Evolutionary conservation across 1,140 invertebrate species (phyloP).

Genomic region (Orussus abietinus): DNA sequence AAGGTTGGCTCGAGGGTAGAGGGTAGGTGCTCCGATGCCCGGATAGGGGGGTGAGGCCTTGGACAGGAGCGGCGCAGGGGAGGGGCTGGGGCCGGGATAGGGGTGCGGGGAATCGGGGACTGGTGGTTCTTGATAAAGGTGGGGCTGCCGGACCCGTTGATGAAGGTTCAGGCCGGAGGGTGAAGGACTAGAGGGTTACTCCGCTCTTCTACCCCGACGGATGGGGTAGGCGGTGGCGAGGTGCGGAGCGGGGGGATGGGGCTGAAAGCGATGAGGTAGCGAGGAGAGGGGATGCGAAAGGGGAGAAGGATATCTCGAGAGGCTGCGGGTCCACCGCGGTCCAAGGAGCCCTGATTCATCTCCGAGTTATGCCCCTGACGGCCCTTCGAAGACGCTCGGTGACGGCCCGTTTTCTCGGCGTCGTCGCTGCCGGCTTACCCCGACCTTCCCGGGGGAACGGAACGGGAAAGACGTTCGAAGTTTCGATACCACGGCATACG

Average conservation of each 20-base stretch:
- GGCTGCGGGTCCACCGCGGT: constrained; percentile 41
- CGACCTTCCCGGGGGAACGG: constrained; percentile 1
- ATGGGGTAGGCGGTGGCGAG: constrained; percentile 15
- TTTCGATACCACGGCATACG: too few species aligned
- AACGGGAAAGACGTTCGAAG: too few species aligned
- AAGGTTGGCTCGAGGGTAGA: constrained; percentile 3
- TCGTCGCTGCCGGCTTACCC: background rate
- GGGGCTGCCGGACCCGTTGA: constrained; percentile 52
- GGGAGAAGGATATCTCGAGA: constrained; percentile 9
- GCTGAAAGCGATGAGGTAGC: too few species aligned
- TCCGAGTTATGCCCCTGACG: constrained; percentile 46
- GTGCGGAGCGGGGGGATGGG: constrained; percentile 14
- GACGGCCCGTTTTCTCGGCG: background rate
- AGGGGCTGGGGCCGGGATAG: constrained; percentile 1
- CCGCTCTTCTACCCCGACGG: constrained; percentile 49
- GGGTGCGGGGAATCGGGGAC: constrained; percentile 26
- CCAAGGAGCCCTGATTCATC: constrained; percentile 53
- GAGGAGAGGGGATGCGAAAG: too few species aligned
- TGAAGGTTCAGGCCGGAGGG: constrained; percentile 54
- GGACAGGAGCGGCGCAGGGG: constrained; percentile 8
- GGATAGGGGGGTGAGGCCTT: constrained; percentile 19
- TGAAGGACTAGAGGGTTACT: constrained; percentile 51
- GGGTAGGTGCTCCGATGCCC: too few species aligned
- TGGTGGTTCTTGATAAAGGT: constrained; percentile 53
- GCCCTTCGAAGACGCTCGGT: constrained; percentile 12